Evolutionary conservation across 2,797 vertebrate genomes (phyloP), one percentile per base, ranked within the genome.

Genomic region (Parambassis ranga): DNA sequence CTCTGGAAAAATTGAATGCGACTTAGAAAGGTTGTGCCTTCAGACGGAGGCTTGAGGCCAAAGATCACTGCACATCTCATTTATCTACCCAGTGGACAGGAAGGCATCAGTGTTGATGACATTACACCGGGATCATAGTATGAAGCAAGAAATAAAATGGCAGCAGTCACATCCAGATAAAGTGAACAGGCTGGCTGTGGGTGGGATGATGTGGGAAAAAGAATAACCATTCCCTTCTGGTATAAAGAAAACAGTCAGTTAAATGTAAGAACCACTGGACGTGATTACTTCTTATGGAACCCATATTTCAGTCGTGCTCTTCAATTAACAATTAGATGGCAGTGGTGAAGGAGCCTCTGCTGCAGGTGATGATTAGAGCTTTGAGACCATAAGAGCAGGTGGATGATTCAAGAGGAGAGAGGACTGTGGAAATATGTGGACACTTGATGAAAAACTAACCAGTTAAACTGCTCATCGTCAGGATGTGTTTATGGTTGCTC

Each of bases 21-120:
- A 63, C 49, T 76, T 37, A 65, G 71, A 79, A 70, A 82, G 65
- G 67, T 51, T 77, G 72, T 24, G 53, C 64, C 86, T 76, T 82
- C 35, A 79, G 56, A 77, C 67, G 65, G 81, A 80, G 71, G 71
- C 65, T 68, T 59, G 57, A 77, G 68, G 86, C 71, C 79, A 89
- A 78, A 89, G 84, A 78, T 86, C 88, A 89, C 59, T 84, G 79
- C 79, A 87, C 85, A 89, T 84, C 83, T 85, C 80, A 90, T 89
- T 82, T 82, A 61, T 85, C 69, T 81, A 62, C 30, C 75, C 74
- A 85, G 77, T 84, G 82, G 78, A 73, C 75, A 69, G 85, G 77
- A 87, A 89, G 65, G 65, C 53, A 68, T 80, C 78, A 50, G 63
- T 30, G 24, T 65, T 64, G 79, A 77, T 84, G 71, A 77, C 82